Evolutionary conservation across 1,140 invertebrate species (phyloP), one percentile per base, ranked within the genome.

Genomic region (Cotesia vestalis): DNA sequence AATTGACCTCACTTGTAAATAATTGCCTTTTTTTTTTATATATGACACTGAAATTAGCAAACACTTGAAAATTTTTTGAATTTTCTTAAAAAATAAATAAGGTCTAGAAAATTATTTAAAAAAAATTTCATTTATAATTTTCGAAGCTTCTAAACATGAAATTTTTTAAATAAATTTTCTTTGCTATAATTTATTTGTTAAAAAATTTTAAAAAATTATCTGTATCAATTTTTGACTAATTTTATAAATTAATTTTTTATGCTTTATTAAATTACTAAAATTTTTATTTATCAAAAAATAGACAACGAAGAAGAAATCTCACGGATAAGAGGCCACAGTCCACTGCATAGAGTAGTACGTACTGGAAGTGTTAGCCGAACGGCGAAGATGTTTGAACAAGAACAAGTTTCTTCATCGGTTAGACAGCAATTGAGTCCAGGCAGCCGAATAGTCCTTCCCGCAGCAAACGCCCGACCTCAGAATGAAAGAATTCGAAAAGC

Each of bases 351-450:
- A 60, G 78, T 80, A 68, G 74, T 83, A 11, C 78, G 81, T 6
- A 87, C 84, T 0, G 86, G 86, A 34, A 86, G 83, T 57, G 86
- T 87, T 5, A 87, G 81, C 74, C 83, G 84, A 14, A 86, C 84
- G 1, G 85, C 85, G 5, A 84, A 78, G 35, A 75, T 87, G 70
- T 87, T 86, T 62, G 85, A 87, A 57, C 81, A 72, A 36, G 83
- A 81, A 40, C 77, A 78, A 14, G 68, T 63, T 8, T 74, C 68
- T 1, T 75, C 74, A n/a, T 35, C 66, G 8, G 4, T 17, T 3
- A 67, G 59, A 20, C 59, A 57, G 3, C 51, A 68, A 2, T 73
- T 73, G 8, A 68, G 72, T 68, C 67, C 76, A 4, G 57, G 64
- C 64, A 71, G 77, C 73, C 75, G 59, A 71, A 70, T 57, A 38